Evolutionary conservation across 2,113 vertebrate species (phyloP).

Genomic region (Aplodontia rufa): DNA sequence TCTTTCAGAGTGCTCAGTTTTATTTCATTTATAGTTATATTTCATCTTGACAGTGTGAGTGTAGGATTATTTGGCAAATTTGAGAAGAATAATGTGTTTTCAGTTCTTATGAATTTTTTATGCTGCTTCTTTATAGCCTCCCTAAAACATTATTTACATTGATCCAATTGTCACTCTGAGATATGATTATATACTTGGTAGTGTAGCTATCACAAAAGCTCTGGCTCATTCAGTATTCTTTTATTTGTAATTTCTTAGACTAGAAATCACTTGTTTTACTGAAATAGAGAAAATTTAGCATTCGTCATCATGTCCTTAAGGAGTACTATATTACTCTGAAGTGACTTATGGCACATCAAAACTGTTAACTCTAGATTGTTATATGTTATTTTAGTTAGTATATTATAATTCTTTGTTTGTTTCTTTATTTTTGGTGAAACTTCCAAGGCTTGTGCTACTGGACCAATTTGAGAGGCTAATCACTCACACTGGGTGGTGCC

Average conservation of each 20-base stretch:
- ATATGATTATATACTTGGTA: neutral
- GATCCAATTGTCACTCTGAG: slow-evolving; percentile 14
- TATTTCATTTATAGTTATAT: slow-evolving; percentile 56
- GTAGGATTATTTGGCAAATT: slow-evolving; percentile 53
- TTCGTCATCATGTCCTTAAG: neutral
- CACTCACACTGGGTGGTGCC: neutral
- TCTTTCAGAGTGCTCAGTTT: slow-evolving; percentile 52
- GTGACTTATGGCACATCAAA: slow-evolving; percentile 5
- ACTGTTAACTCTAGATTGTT: neutral
- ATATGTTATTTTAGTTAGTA: neutral
- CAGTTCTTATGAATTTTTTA: slow-evolving; percentile 42
- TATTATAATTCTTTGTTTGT: slow-evolving; percentile 3
- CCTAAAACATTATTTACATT: slow-evolving; percentile 31
- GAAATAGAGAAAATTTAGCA: neutral
- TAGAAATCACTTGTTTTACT: neutral
- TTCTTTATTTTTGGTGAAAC: slow-evolving; percentile 5
- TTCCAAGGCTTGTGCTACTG: neutral
- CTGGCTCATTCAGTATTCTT: neutral
- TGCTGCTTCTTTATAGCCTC: slow-evolving; percentile 1
- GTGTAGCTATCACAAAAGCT: neutral
- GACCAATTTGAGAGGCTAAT: neutral
- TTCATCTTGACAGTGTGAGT: slow-evolving; percentile 49
- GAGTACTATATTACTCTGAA: neutral
- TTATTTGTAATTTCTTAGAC: slow-evolving; percentile 22
- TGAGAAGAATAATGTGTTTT: slow-evolving; percentile 35